Base-by-base conservation (phyloP, 2,888 invertebrate species). In the Diplolepis rosae region DNA sequence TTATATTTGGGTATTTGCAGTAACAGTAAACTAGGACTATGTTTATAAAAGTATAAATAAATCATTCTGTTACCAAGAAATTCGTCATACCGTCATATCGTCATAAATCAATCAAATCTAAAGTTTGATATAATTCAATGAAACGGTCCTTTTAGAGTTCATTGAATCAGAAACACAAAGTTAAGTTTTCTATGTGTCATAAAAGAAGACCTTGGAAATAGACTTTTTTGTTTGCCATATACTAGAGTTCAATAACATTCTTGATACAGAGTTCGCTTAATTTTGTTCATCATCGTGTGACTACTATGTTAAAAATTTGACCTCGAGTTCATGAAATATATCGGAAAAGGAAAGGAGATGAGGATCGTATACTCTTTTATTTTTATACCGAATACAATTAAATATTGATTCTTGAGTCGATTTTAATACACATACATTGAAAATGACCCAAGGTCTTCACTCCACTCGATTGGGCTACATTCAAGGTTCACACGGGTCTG, bases 271-370 rank as follows among this genome's bases (percentile, higher is more conserved):
- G 24, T 61, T 61, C 35, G 22, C 35, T 61, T 22, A 39, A 61
- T 61, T 61, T 61, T 61, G 56, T 35, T 61, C 61, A 61, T 61
- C 61, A 61, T 61, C 35, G 18, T 39, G 35, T 39, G 39, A n/a
- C 24, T 61, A 52, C 11, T 22, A 11, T 11, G 48, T 22, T 48
- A 48, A 22, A 48, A 4, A 22, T 61, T 61, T n/a, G 61, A 61
- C 61, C 61, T 39, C 39, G 13, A 35, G 24, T 18, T 11, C 32
- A 18, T 18, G 13, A 56, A 30, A 4, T 39, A 22, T 39, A 24
- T 22, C 35, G 45, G 4, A 9, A 45, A 45, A 45, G 45, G 45
- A 45, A 45, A 45, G 45, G 45, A 45, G 18, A 45, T 18, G 45
- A 6, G 45, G 45, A 45, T 45, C 45, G 18, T 45, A 18, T 18